phyloP scores from a whole-genome alignment of 1,140 invertebrate genomes.

The Chrysopa pallens region DNA sequence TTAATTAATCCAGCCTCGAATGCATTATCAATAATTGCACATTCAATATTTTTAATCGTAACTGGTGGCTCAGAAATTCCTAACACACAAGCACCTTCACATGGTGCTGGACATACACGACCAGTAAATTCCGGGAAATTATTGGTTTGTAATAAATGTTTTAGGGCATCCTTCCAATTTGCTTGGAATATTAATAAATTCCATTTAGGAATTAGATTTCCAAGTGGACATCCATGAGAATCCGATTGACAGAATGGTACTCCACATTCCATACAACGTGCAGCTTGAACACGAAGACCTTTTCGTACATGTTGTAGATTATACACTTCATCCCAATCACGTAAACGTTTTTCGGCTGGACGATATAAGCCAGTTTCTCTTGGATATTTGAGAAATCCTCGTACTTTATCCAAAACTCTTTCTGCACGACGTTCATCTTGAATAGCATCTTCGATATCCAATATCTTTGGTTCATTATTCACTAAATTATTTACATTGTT shows the following conservation, averaged over 20 bases:
- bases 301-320: slow-evolving; percentile 72
- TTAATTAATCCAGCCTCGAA: slow-evolving; percentile 94
- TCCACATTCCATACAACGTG: slow-evolving; percentile 98
- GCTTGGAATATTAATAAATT: slow-evolving; percentile 90
- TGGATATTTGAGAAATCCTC: slow-evolving; percentile 92
- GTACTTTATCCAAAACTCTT: slow-evolving; percentile 73
- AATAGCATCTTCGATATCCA: slow-evolving; percentile 76
- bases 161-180: slow-evolving; percentile 93
- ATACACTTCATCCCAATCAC: slow-evolving; percentile 97
- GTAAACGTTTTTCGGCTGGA: slow-evolving; percentile 57
- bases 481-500: slow-evolving; percentile 20
- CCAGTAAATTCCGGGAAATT: slow-evolving; percentile 99
- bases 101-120: slow-evolving; percentile 94
- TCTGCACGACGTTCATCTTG: slow-evolving; percentile 61
- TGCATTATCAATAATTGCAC: slow-evolving; percentile 95
- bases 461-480: slow-evolving; percentile 30
- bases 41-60: slow-evolving; percentile 99
- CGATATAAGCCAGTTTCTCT: slow-evolving; percentile 75
- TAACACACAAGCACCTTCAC: slow-evolving; percentile 94
- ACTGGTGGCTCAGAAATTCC: slow-evolving; percentile 92
- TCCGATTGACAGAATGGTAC: slow-evolving; percentile 97
- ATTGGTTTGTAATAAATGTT: slow-evolving; percentile 91
- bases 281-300: slow-evolving; percentile 78
- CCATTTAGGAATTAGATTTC: slow-evolving; percentile 98
- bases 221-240: slow-evolving; percentile 84